Evolutionary conservation across 2,888 invertebrate genomes (phyloP), one percentile per base, ranked within the genome.

Genomic region (Drosophila koepferae): DNA sequence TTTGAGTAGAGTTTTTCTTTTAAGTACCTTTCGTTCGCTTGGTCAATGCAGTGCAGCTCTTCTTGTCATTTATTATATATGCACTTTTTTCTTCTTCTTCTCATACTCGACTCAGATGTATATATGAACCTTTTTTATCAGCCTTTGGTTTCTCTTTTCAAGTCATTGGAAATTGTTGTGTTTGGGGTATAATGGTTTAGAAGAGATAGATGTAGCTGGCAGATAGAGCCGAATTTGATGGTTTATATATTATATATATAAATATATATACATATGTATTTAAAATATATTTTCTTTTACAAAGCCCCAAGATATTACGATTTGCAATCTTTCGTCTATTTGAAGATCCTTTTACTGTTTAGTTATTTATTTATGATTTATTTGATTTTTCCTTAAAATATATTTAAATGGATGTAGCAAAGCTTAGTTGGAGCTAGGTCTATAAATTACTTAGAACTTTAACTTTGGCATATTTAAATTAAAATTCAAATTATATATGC

Each of bases 21-120:
- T 34, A 76, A 83, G 82, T 81, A 86, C 76, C 72, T 73, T 81
- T 82, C 65, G 81, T 81, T 72, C 69, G 74, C 70, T 80, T 82
- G 72, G 69, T 59, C 70, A 80, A 56, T 80, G 70, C 78, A 82
- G 53, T 44, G 64, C 63, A 58, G 36, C 49, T 34, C 59, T 54
- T 56, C 41, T 61, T 59, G 69, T 51, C 63, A 46, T 61, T 61
- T 63, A n/a, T 51, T 51, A 51, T 51, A 51, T 43, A 40, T 44
- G 38, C 20, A 10, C 16, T 16, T 62, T 31, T 51, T 16, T 62
- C n/a, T 51, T 28, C 34, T 34, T 40, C 34, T 16, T 16, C 36
- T 36, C 56, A 31, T 73, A 74, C 53, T 31, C 55, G 20, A 38
- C 23, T 10, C 16, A 44, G 51, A 51, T 46, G 41, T 18, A 31